Evolutionary conservation across 2,797 vertebrate species (phyloP).

Genomic region (Lutjanus campechanus): DNA sequence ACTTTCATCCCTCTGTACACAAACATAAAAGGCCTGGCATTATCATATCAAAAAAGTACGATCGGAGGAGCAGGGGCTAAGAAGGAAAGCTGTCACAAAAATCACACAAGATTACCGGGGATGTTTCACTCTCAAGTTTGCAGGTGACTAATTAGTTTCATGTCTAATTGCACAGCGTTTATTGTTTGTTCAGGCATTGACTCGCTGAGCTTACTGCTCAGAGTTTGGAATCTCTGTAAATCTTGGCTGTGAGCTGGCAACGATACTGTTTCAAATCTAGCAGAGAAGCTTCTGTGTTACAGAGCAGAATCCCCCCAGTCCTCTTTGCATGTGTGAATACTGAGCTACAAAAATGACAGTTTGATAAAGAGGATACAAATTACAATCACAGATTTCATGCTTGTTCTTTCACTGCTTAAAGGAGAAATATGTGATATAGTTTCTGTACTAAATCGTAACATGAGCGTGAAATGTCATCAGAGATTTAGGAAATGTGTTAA

Average conservation of each 20-base stretch:
- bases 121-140: slow-evolving; percentile 60
- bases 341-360: slow-evolving; percentile 21
- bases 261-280: slow-evolving; percentile 53
- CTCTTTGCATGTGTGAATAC: slow-evolving; percentile 36
- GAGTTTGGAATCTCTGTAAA: slow-evolving; percentile 52
- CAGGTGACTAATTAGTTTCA: slow-evolving; percentile 71
- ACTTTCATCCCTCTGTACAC: slow-evolving; percentile 80
- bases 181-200: slow-evolving; percentile 65
- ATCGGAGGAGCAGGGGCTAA: slow-evolving; percentile 39
- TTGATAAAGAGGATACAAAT: slow-evolving; percentile 37
- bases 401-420: slow-evolving; percentile 28
- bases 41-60: slow-evolving; percentile 73
- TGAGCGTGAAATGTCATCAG: no score
- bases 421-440: no score
- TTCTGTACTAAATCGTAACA: no score
- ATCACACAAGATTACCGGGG: slow-evolving; percentile 41
- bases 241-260: slow-evolving; percentile 51
- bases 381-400: slow-evolving; percentile 23
- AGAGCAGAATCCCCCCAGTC: slow-evolving; percentile 35
- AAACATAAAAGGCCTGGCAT: slow-evolving; percentile 77
- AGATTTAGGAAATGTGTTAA: no score
- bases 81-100: slow-evolving; percentile 50
- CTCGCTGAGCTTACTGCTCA: slow-evolving; percentile 43
- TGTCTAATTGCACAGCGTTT: slow-evolving; percentile 68
- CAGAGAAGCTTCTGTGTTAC: slow-evolving; percentile 52